Evolutionary conservation across 2,797 vertebrate genomes (phyloP).

Genomic region (Gallinago stenura): DNA sequence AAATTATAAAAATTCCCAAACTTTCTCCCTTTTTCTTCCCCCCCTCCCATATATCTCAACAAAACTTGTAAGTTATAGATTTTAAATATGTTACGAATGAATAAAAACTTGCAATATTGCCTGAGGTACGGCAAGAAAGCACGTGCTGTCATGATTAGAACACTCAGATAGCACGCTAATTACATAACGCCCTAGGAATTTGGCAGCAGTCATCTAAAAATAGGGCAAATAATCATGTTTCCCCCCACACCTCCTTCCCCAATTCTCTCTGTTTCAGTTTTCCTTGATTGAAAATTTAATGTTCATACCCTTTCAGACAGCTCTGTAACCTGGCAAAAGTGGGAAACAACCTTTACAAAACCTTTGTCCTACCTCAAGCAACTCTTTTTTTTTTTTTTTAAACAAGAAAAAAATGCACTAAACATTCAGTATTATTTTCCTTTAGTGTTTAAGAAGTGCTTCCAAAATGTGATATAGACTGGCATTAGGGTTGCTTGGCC

Average conservation of each 20-base stretch:
- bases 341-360: neutral
- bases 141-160: slow-evolving; percentile 50
- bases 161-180: neutral
- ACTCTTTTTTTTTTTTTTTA: neutral
- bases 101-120: neutral
- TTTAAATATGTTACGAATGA: neutral
- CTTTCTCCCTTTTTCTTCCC: neutral
- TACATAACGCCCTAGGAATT: slow-evolving; percentile 55
- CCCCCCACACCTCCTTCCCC: neutral
- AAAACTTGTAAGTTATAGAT: neutral
- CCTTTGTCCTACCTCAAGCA: neutral
- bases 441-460: neutral
- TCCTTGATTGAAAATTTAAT: neutral
- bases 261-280: neutral
- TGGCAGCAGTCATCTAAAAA: slow-evolving; percentile 18
- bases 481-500: neutral
- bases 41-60: neutral
- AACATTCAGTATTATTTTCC: neutral
- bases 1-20: neutral
- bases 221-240: slow-evolving; percentile 50
- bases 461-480: neutral
- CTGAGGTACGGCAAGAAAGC: slow-evolving; percentile 38
- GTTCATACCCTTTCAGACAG: neutral
- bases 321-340: neutral
- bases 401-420: neutral